phyloP scores from a whole-genome alignment of 2,113 vertebrate species.

The Mola mola region DNA sequence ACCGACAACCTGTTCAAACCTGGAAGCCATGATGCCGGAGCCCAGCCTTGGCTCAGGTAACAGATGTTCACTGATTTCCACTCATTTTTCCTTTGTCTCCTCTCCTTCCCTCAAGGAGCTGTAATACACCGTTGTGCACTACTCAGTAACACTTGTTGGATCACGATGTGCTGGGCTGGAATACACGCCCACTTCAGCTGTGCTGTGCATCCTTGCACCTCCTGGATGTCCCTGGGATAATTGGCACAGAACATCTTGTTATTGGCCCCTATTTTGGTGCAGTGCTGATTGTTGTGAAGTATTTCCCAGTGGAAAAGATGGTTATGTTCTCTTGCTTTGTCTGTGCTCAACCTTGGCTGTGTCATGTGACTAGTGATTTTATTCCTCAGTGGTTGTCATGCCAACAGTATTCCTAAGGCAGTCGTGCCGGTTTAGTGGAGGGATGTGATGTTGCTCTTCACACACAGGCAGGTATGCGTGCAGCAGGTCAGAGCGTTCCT shows the following conservation, averaged over 20 bases:
- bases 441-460: constrained; percentile 47
- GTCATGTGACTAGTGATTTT: constrained; percentile 68
- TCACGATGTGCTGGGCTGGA: constrained; percentile 48
- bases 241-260: constrained; percentile 61
- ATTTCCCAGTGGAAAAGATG: constrained; percentile 31
- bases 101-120: constrained; percentile 27
- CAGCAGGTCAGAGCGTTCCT: constrained; percentile 14
- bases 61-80: constrained; percentile 48
- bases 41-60: constrained; percentile 24
- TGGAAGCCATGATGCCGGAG: constrained; percentile 56
- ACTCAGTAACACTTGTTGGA: constrained; percentile 48
- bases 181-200: constrained; percentile 39
- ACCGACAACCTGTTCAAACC: constrained; percentile 57
- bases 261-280: constrained; percentile 20
- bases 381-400: constrained; percentile 78
- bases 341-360: constrained; percentile 68
- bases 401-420: constrained; percentile 74
- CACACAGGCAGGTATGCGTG: constrained; percentile 47
- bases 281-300: constrained; percentile 24
- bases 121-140: constrained; percentile 20
- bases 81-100: constrained; percentile 36
- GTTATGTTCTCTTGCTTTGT: constrained; percentile 59
- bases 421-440: constrained; percentile 44
- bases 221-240: constrained; percentile 53
- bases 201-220: constrained; percentile 26